Base-by-base conservation (phyloP, 2,113 vertebrate species). In the Castor canadensis region DNA sequence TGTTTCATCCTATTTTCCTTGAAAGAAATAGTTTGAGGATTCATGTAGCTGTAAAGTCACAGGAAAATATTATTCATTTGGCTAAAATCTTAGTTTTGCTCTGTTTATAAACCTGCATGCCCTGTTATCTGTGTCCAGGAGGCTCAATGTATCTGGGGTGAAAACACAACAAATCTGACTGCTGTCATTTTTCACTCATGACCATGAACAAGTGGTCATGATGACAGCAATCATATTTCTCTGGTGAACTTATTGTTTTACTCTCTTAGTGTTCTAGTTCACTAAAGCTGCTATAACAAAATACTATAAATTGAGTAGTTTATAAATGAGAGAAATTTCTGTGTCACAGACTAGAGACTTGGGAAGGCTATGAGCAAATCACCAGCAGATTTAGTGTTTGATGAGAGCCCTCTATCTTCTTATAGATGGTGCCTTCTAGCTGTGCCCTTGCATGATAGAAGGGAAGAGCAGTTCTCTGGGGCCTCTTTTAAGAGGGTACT, bases 161-260 rank as follows among this genome's bases (percentile, higher is more conserved):
- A 91, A 87, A 67, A 38, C 19, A 66, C 20, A 85, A 24, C 24
- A 22, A 32, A 26, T 22, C 47, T 72, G 47, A 85, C 35, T 45
- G 30, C 58, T 87, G 60, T 75, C 43, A 67, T 67, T 86, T 93
- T 38, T 30, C 45, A 81, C 67, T 67, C 13, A 26, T 82, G 60
- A 75, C 28, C 49, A 16, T 56, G 32, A 73, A 80, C 9, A 40
- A 64, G 15, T 86, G 30, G 66, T 56, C 20, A 49, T 80, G 38
- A 80, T 93, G 20, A 13, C 49, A 87, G 72, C 26, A 95, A n/a
- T 73, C 16, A n/a, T 49, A 80, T 52, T 72, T 96, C 56, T 89
- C 26, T 89, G 73, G 6, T 49, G 56, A 93, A 80, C 77, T 35
- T 77, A 40, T 77, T 71, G 47, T 79, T 73, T 72, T 47, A 86